A percentile compares a stretch with the other conserved stretches of the same genome.
These are phyloP conservation scores for Drosophila lacteicornis DNA, from an alignment of 1,140 invertebrate genomes.

Conservation along the genomic window DNA sequence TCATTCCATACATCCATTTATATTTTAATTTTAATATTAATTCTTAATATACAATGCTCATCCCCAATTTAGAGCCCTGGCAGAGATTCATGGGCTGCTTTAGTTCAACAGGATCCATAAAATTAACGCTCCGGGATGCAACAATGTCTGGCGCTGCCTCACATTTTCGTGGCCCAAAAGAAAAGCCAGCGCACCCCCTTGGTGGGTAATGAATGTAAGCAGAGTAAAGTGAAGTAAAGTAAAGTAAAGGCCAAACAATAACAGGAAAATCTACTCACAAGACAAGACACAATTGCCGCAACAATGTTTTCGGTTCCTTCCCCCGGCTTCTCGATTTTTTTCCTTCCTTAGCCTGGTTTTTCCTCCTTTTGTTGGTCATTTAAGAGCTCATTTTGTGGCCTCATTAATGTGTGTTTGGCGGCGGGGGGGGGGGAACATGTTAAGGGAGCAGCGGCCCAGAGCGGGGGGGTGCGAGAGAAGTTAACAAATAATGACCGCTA, in stretches of 20 bases:
- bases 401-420: conserved; percentile 40
- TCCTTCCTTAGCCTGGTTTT: conserved; percentile 1
- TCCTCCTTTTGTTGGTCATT: conserved; percentile 43
- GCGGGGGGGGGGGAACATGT: background rate
- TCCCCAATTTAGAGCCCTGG: background rate
- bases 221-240: conserved; percentile 29
- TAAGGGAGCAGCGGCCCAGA: background rate
- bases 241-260: conserved; percentile 47
- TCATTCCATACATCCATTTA: too few species aligned
- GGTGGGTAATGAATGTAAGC: conserved; percentile 37
- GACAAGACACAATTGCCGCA: conserved; percentile 52
- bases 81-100: conserved; percentile 62
- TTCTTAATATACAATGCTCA: too few species aligned
- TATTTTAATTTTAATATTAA: too few species aligned
- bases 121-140: conserved; percentile 64
- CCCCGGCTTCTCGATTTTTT: background rate
- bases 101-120: conserved; percentile 71
- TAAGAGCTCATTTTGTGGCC: conserved; percentile 54
- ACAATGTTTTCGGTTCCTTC: conserved; percentile 37
- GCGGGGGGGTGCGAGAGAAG: background rate
- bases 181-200: conserved; percentile 5
- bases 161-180: conserved; percentile 8
- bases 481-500: conserved; percentile 39
- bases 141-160: conserved; percentile 50
- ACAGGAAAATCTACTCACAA: conserved; percentile 41